Conservation (phyloP, 2,113 vertebrate species). For the Proterorhinus semilunaris region DNA sequence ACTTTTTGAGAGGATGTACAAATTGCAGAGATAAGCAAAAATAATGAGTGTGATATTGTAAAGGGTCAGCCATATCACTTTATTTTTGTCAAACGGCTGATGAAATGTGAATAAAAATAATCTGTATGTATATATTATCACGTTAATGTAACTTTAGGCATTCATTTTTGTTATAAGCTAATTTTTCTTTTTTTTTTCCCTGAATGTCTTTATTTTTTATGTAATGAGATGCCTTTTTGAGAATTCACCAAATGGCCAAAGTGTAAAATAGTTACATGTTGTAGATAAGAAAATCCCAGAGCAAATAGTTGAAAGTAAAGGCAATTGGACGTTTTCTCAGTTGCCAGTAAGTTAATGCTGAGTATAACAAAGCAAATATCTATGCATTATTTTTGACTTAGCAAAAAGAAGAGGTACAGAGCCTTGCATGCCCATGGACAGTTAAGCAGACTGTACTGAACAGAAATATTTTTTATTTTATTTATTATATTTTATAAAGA, state of each 20-base stretch:
- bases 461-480: conserved; percentile 94
- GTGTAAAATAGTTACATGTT: conserved; percentile 79
- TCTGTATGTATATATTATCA: conserved; percentile 59
- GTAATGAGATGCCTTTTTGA: conserved; percentile 66
- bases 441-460: conserved; percentile 80
- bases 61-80: conserved; percentile 30
- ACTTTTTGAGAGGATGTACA: neutral
- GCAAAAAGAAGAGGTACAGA: conserved; percentile 73
- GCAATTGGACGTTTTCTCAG: conserved; percentile 51
- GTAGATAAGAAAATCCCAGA: conserved; percentile 71
- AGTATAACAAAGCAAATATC: conserved; percentile 80
- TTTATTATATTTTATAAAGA: conserved; percentile 99
- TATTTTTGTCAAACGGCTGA: conserved; percentile 48
- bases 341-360: conserved; percentile 63
- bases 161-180: conserved; percentile 75
- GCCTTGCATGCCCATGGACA: conserved; percentile 81
- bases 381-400: conserved; percentile 89
- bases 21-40: conserved; percentile 5
- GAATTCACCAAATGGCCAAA: conserved; percentile 83
- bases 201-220: conserved; percentile 64
- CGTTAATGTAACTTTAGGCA: conserved; percentile 59
- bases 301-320: conserved; percentile 45
- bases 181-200: conserved; percentile 43
- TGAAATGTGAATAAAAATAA: conserved; percentile 62
- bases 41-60: conserved; percentile 17